Evolutionary conservation across 2,113 vertebrate species (phyloP).

Genomic region (Dipodomys merriami): DNA sequence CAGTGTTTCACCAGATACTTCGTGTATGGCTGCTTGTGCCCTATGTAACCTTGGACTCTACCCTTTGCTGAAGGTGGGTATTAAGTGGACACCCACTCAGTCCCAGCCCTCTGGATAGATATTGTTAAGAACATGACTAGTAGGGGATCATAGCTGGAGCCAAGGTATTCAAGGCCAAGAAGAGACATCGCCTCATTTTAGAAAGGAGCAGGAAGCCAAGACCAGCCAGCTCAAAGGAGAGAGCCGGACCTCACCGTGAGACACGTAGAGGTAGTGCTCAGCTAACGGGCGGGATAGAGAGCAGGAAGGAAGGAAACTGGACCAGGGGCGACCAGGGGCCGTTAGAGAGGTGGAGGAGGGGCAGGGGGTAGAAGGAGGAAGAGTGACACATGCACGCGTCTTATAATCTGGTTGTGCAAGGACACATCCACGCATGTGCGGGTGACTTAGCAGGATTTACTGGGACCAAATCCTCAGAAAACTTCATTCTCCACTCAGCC

Average conservation of each 20-base stretch:
- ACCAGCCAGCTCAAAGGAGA: not conserved
- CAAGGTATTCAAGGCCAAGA: not conserved
- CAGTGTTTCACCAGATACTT: not conserved
- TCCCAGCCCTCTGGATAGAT: too few relatives aligned
- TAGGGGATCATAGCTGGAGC: not conserved
- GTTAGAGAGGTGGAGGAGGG: not conserved
- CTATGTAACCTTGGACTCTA: not conserved
- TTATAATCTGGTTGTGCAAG: not conserved
- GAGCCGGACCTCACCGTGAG: too few relatives aligned
- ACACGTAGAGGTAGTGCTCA: not conserved
- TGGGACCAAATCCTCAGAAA: not conserved
- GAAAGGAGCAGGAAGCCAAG: not conserved
- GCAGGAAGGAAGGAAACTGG: not conserved
- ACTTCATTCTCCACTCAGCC: not conserved
- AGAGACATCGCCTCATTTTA: not conserved
- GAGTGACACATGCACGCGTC: not conserved
- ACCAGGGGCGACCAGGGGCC: not conserved
- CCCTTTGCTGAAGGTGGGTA: not conserved
- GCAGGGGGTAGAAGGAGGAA: not conserved
- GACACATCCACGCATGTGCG: fast-evolving
- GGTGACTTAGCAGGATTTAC: not conserved
- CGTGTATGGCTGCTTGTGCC: not conserved
- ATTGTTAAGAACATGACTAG: not conserved
- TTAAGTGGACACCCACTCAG: not conserved
- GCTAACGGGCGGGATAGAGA: not conserved